Percentiles rank a stretch among this genome's conserved stretches.
Conservation (phyloP, 2,888 invertebrate species). For the Aromia moschata region DNA sequence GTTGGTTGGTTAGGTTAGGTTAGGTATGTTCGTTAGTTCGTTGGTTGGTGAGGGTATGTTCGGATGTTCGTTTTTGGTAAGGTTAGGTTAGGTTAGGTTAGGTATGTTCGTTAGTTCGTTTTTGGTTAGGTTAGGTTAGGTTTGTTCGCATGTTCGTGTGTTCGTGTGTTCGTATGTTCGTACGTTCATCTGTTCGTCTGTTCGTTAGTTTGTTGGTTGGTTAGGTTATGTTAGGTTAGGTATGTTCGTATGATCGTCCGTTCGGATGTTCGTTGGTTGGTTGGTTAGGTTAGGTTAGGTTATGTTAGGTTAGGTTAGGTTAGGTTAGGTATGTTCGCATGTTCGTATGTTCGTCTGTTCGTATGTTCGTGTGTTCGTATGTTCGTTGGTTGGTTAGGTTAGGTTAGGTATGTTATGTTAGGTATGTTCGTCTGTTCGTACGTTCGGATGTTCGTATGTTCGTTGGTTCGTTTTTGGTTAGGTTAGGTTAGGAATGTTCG, state of each 20-base stretch:
- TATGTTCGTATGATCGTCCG: conserved; percentile 32
- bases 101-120: conserved; percentile 30
- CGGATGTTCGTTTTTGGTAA: conserved; percentile 28
- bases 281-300: too few species aligned
- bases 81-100: conserved; percentile 34
- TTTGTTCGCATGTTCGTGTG: too few species aligned
- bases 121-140: conserved; percentile 35
- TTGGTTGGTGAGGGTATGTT: too few species aligned
- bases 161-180: too few species aligned
- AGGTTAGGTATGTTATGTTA: conserved; percentile 33
- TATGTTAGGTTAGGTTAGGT: conserved; percentile 36
- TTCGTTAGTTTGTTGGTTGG: too few species aligned
- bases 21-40: too few species aligned
- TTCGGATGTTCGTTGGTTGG: too few species aligned
- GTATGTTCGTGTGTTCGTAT: too few species aligned
- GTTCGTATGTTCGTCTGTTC: too few species aligned
- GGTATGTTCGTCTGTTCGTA: conserved; percentile 34
- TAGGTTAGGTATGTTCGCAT: conserved; percentile 35
- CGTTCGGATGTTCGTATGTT: too few species aligned
- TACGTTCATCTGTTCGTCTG: too few species aligned
- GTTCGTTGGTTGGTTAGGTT: conserved; percentile 33
- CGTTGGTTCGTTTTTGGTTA: conserved; percentile 31
- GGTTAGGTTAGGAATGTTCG: conserved; percentile 36
- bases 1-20: too few species aligned
- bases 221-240: conserved; percentile 35